phyloP scores from a whole-genome alignment of 2,113 vertebrate species.

The Haemorhous mexicanus region DNA sequence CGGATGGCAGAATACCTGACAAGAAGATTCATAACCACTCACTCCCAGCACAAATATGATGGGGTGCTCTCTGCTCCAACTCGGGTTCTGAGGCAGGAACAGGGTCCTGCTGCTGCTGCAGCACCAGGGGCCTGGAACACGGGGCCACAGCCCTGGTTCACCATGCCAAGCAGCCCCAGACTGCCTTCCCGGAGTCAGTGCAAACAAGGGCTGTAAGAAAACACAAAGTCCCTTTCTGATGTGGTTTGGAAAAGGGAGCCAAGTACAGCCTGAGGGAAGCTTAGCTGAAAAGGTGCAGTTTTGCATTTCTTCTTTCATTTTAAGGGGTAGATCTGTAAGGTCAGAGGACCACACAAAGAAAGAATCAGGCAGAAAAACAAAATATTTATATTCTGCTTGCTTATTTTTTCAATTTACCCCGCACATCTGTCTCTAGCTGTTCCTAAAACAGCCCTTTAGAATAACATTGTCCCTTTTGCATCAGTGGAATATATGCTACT shows the following conservation, averaged over 20 bases:
- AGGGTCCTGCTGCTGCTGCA: neutral
- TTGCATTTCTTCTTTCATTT: slow-evolving; percentile 32
- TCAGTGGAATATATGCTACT: neutral
- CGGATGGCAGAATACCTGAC: neutral
- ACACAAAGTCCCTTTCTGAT: slow-evolving; percentile 48
- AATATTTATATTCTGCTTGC: slow-evolving; percentile 34
- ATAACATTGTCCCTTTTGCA: neutral
- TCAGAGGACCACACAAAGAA: slow-evolving; percentile 46
- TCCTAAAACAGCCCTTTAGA: neutral
- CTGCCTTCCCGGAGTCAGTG: neutral
- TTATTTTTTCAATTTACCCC: slow-evolving; percentile 8
- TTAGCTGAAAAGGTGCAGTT: slow-evolving; percentile 47
- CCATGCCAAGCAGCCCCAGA: neutral
- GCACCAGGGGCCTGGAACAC: rapidly evolving
- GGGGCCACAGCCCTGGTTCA: neutral
- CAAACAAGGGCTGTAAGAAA: slow-evolving; percentile 44
- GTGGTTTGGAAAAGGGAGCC: slow-evolving; percentile 46
- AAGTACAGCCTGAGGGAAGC: slow-evolving; percentile 33
- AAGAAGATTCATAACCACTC: neutral
- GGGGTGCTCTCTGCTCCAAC: neutral
- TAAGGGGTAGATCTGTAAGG: slow-evolving; percentile 13
- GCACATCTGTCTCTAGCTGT: slow-evolving; percentile 13
- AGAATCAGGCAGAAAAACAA: slow-evolving; percentile 11
- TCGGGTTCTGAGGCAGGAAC: neutral
- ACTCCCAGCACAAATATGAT: rapidly evolving